phyloP scores from a whole-genome alignment of 2,113 vertebrate genomes.

The Oenanthe melanoleuca region DNA sequence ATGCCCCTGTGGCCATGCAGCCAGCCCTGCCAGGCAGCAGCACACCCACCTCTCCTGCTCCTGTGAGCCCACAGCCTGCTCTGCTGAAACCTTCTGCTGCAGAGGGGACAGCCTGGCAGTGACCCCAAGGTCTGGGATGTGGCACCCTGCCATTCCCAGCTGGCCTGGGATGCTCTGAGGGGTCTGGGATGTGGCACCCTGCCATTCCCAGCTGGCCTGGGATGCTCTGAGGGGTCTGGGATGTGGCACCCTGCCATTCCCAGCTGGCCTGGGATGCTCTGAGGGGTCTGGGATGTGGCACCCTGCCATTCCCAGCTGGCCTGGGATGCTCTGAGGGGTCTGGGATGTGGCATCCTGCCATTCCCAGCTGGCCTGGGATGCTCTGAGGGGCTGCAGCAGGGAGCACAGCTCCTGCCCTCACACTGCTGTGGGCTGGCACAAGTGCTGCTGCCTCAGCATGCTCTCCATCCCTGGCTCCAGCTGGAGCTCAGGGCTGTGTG shows the following conservation, averaged over 20 bases:
- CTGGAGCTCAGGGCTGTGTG: not conserved
- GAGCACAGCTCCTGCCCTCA: accelerated
- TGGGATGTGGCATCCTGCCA: not conserved
- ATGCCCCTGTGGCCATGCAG: accelerated
- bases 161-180: accelerated
- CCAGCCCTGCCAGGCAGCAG: accelerated
- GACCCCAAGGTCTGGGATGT: accelerated
- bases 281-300: not conserved
- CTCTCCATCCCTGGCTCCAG: accelerated
- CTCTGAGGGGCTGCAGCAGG: not conserved
- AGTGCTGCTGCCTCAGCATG: not conserved
- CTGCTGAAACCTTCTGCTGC: not conserved
- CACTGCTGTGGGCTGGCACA: accelerated
- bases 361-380: accelerated
- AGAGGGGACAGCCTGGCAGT: not conserved
- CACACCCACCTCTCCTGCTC: accelerated
- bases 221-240: not conserved
- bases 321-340: too few species aligned
- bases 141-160: not conserved
- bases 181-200: not conserved
- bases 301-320: too few species aligned
- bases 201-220: too few species aligned
- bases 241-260: not conserved
- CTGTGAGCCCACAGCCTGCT: not conserved
- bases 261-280: accelerated